These are phyloP conservation scores for Virgularia gustaviana DNA, from an alignment of 92 coral and sea anemone genomes.

Conservation along the genomic window DNA sequence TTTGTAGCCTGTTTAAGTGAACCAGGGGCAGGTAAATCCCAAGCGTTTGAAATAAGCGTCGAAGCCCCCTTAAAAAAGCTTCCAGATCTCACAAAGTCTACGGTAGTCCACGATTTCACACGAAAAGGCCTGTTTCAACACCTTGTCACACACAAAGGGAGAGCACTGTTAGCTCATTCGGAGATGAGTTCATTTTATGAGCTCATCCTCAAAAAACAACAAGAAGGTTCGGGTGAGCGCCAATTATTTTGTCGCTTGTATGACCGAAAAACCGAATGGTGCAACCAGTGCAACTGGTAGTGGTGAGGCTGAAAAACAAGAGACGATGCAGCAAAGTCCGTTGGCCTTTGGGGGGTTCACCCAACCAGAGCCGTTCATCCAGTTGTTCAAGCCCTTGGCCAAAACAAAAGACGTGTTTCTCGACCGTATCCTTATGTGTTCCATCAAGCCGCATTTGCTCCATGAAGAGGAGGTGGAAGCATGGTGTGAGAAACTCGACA, in stretches of 20 bases:
- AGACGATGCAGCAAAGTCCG: no score
- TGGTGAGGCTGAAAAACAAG: background rate
- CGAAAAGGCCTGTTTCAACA: background rate
- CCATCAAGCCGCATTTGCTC: background rate
- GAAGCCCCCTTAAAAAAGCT: background rate
- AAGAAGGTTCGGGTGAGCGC: background rate
- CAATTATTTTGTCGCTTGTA: background rate
- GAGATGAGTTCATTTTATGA: background rate
- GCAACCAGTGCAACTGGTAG: background rate
- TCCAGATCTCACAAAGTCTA: background rate
- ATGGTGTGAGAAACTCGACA: background rate
- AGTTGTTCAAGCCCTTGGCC: constrained; percentile 2
- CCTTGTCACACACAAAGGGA: background rate
- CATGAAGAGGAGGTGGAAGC: background rate
- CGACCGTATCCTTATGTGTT: background rate
- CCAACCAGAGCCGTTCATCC: background rate
- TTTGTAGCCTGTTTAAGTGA: constrained; percentile 27
- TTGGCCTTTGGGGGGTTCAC: no score
- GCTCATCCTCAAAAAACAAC: background rate
- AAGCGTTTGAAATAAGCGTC: constrained; percentile 4
- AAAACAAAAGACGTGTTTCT: background rate
- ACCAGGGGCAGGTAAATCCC: constrained; percentile 32
- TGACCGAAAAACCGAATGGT: background rate
- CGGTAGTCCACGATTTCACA: background rate
- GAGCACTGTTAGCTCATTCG: background rate